Conservation (phyloP, 2,888 invertebrate species). For the Chalcis sispes region DNA sequence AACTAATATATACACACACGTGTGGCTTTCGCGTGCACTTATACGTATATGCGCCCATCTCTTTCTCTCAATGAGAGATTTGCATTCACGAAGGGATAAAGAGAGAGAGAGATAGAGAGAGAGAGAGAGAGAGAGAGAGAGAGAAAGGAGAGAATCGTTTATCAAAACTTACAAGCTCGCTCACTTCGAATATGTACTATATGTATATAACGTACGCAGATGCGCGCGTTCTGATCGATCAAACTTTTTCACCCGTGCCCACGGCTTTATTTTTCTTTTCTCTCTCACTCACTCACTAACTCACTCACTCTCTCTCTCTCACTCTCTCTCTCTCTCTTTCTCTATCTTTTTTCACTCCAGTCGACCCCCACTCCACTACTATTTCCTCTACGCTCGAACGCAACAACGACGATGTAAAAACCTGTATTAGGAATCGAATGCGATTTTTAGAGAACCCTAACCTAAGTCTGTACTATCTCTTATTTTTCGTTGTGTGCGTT, state of each 20-base stretch:
- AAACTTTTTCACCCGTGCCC: constrained; percentile 23
- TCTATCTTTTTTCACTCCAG: neutral
- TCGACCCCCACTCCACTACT: too few relatives aligned
- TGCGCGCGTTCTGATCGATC: constrained; percentile 31
- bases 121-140: too few relatives aligned
- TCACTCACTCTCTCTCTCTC: neutral
- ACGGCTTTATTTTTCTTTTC: neutral
- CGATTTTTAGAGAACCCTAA: neutral
- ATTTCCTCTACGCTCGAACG: neutral
- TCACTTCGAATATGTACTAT: neutral
- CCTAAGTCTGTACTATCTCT: neutral
- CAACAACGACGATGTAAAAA: neutral
- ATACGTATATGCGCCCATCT: neutral
- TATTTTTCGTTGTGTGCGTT: neutral
- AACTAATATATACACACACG: too few relatives aligned
- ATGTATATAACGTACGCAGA: neutral
- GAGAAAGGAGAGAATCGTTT: constrained; percentile 10
- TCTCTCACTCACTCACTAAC: neutral
- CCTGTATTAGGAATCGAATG: constrained; percentile 11
- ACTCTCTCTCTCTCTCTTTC: neutral
- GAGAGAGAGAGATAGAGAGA: neutral
- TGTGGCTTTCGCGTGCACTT: neutral
- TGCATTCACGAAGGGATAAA: neutral
- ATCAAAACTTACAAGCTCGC: constrained; percentile 37
- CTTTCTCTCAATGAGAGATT: constrained; percentile 33